phyloP scores from a whole-genome alignment of 2,113 vertebrate species.

The Nyctibius bracteatus region DNA sequence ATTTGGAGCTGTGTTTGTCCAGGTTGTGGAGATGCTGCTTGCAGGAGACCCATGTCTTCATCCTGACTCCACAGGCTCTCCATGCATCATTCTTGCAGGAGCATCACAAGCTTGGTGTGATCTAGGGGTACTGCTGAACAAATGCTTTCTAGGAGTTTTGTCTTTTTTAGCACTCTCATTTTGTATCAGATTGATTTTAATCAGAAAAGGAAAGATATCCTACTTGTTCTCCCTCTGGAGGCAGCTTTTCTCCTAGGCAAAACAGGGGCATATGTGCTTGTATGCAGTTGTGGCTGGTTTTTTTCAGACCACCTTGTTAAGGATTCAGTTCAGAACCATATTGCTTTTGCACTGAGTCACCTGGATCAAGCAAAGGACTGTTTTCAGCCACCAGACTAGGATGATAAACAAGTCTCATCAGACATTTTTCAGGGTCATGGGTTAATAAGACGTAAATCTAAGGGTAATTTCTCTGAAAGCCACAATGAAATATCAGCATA shows the following conservation, averaged over 20 bases:
- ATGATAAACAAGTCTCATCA: constrained; percentile 3
- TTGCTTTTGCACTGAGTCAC: background rate
- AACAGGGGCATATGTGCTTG: background rate
- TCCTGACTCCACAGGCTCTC: background rate
- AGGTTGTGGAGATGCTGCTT: background rate
- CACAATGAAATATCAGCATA: background rate
- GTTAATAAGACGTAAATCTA: constrained; percentile 23
- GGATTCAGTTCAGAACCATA: background rate
- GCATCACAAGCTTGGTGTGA: rapidly evolving
- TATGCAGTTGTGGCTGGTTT: background rate
- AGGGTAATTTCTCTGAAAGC: constrained; percentile 3
- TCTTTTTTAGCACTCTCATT: background rate
- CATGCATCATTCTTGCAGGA: background rate
- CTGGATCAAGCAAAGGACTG: background rate
- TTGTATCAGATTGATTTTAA: background rate
- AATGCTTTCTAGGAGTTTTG: background rate
- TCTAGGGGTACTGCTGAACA: background rate
- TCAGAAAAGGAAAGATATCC: background rate
- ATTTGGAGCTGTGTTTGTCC: background rate
- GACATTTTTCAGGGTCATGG: background rate
- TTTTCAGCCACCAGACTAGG: background rate
- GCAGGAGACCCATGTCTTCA: background rate
- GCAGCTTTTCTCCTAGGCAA: background rate
- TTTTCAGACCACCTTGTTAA: background rate
- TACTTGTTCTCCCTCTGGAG: background rate